Conservation (phyloP, 2,888 invertebrate genomes). For the Chrysopilus asiliformis region DNA sequence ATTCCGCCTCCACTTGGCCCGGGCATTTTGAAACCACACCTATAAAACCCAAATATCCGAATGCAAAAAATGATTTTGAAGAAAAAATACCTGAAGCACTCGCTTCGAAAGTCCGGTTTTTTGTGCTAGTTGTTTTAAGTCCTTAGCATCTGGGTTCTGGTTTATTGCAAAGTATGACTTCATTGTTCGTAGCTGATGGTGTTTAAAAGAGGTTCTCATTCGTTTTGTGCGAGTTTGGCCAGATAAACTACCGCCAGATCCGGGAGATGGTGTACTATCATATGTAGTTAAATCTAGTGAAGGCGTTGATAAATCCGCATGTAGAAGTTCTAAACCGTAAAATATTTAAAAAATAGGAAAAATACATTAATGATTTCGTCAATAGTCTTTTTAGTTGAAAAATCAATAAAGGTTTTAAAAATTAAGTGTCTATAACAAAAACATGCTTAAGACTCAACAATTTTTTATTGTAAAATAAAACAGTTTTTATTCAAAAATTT, state of each 20-base stretch:
- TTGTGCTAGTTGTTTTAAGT: conserved; percentile 86
- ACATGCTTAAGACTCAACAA: too few species aligned
- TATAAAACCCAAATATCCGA: conserved; percentile 25
- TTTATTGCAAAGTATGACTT: conserved; percentile 94
- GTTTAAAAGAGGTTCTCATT: conserved; percentile 94
- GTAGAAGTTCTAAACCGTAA: conserved; percentile 17
- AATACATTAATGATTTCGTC: too few species aligned
- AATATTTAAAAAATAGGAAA: too few species aligned
- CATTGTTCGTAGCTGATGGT: conserved; percentile 91
- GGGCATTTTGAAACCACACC: conserved; percentile 97
- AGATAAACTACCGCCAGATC: conserved; percentile 14
- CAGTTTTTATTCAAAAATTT: too few species aligned
- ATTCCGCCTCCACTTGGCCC: conserved; percentile 89
- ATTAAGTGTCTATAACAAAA: too few species aligned
- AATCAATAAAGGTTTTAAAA: too few species aligned
- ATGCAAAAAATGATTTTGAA: conserved; percentile 1
- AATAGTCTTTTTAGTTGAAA: too few species aligned
- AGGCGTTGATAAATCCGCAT: conserved; percentile 13
- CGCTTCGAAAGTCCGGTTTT: conserved; percentile 91
- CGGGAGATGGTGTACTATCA: conserved; percentile 19
- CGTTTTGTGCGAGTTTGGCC: conserved; percentile 54
- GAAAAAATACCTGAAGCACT: conserved; percentile 66
- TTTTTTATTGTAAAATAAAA: too few species aligned
- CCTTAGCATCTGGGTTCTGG: conserved; percentile 96
- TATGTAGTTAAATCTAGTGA: conserved; percentile 17